Conservation (phyloP, 1,140 invertebrate genomes). For the Oppia nitens region DNA sequence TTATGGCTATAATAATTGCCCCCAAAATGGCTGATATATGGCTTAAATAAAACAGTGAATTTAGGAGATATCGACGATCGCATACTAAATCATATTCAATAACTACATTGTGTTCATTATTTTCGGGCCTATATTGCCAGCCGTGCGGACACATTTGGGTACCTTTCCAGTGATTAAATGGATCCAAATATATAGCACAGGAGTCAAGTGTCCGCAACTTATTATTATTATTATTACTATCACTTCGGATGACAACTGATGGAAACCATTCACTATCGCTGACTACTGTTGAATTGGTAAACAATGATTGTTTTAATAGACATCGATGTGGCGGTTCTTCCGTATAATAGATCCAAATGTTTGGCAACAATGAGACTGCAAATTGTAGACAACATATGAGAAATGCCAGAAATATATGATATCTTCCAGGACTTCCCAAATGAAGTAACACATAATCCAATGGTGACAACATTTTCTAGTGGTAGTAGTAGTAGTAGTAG, state of each 20-base stretch:
- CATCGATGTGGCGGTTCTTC: slow-evolving; percentile 34
- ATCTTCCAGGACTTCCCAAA: slow-evolving; percentile 28
- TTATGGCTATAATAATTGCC: slow-evolving; percentile 34
- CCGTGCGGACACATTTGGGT: slow-evolving; percentile 24
- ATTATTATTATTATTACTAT: neutral
- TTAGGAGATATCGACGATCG: slow-evolving; percentile 30
- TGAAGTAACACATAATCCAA: slow-evolving; percentile 27
- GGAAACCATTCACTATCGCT: slow-evolving; percentile 17
- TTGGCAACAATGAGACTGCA: slow-evolving; percentile 32
- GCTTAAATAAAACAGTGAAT: slow-evolving; percentile 33
- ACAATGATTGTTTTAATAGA: slow-evolving; percentile 16
- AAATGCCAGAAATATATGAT: slow-evolving; percentile 31
- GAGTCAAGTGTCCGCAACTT: neutral
- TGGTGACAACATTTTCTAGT: slow-evolving; percentile 61
- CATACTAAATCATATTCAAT: slow-evolving; percentile 37
- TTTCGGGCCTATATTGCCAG: slow-evolving; percentile 24
- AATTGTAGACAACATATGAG: slow-evolving; percentile 33
- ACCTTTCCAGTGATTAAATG: slow-evolving; percentile 20
- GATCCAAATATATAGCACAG: slow-evolving; percentile 25
- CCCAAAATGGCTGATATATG: slow-evolving; percentile 36
- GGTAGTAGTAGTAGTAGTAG: too few species aligned
- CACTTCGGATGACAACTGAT: neutral
- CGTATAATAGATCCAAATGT: slow-evolving; percentile 31
- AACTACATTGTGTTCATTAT: slow-evolving; percentile 25
- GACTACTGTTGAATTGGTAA: neutral